Base-by-base conservation (phyloP, 2,113 vertebrate genomes). In the Xenopus laevis region DNA sequence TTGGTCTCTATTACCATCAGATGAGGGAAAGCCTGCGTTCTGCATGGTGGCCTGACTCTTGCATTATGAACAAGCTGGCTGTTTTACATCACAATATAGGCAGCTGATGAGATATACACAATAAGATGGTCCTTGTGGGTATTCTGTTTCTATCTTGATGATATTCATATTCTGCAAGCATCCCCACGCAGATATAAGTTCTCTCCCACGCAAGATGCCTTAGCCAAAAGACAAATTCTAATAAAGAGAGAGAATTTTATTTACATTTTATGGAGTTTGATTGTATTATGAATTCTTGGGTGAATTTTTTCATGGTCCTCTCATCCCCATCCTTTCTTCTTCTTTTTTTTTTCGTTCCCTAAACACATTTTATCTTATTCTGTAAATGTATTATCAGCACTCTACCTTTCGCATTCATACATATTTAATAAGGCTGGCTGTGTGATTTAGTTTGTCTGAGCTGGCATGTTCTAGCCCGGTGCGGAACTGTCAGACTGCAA, bases 391-490 rank as follows among this genome's bases (percentile, higher is more conserved):
- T 76, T 62, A 40, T 20, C 45, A 30, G 45, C 47, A 13, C 27
- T 6, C 66, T 52, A 69, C 73, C 73, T 76, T 44, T 68, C 63
- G 65, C 66, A 50, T 44, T 76, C 73, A 76, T 76, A 60, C 46
- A 69, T 76, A 76, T 69, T 76, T 69, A 53, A 76, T 63, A 61
- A 76, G 66, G 45, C 20, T 21, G 18, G 65, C 17, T 21, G 65
- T 23, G 18, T 76, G 59, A 76, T 76, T 76, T 76, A 69, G 46
- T 55, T 46, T 60, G 53, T 50, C 73, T 68, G 66, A 69, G n/a
- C 18, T 69, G 66, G 58, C 66, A 69, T 69, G 73, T 69, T 76
- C 20, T 23, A 23, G 65, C 33, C 44, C 6, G 62, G 12, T 21
- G 58, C 13, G 55, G 61, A 15, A 40, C 65, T 68, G 65, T 68